phyloP scores from a whole-genome alignment of 1,140 invertebrate genomes.

The Harlomillsia oculata region DNA sequence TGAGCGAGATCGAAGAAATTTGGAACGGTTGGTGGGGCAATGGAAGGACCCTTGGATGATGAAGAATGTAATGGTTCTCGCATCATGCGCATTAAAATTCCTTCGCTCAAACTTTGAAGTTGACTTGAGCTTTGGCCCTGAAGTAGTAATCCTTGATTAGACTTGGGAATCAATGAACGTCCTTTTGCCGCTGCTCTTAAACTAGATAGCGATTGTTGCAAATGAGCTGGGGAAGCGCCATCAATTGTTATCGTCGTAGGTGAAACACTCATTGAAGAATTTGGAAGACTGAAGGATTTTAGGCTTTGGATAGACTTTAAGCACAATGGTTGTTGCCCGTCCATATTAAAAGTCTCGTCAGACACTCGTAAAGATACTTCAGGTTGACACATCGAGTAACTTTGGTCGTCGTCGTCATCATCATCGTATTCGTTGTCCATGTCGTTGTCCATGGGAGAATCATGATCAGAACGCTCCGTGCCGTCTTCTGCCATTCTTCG shows the following conservation, averaged over 20 bases:
- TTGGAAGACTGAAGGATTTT: conserved; percentile 8
- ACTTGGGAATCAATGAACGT: conserved; percentile 17
- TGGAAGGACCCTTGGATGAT: background rate
- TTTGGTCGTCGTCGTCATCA: conserved; percentile 27
- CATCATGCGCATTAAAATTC: conserved; percentile 33
- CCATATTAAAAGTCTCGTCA: conserved; percentile 27
- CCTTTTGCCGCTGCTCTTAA: no score
- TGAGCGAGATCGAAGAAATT: conserved; percentile 16
- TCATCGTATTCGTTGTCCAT: conserved; percentile 17
- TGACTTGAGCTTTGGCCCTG: background rate
- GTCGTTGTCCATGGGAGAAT: conserved; percentile 15
- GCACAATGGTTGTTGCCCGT: conserved; percentile 4
- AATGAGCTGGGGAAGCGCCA: background rate
- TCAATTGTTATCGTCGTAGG: no score
- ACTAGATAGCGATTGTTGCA: no score
- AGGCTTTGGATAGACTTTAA: background rate
- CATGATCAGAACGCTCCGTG: conserved; percentile 4
- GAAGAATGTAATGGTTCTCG: conserved; percentile 27
- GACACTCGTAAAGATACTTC: conserved; percentile 31
- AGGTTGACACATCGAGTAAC: conserved; percentile 22
- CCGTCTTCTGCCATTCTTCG: conserved; percentile 4
- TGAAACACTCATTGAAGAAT: no score
- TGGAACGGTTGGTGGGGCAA: background rate
- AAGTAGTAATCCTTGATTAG: conserved; percentile 1
- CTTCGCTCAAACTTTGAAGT: conserved; percentile 22